Evolutionary conservation across 1,140 invertebrate genomes (phyloP), one percentile per base, ranked within the genome.

Genomic region (Ceratina australensis): DNA sequence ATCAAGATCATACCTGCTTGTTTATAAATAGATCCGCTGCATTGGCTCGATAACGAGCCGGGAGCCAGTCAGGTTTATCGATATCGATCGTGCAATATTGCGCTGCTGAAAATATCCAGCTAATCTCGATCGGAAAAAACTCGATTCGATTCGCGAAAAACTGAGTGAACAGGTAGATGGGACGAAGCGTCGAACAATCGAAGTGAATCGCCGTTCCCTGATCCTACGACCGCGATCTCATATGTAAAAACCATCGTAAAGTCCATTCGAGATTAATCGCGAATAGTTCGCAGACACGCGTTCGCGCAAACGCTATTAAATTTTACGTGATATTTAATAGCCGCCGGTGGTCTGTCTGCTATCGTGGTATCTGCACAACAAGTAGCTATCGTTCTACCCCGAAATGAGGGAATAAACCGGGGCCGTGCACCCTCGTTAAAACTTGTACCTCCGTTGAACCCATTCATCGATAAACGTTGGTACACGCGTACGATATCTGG

Each of bases 31-130:
- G 74, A 60, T 61, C 33, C 33, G 33, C 10, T 42, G 65, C n/a
- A 75, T 59, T 65, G 54, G 54, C 49, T 77, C 57, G 22, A 56
- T 77, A 71, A 77, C 61, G 74, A 61, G 42, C 67, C 33, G 67
- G 56, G 47, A 50, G 74, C 47, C 10, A 50, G 66, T 52, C 26
- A 54, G 20, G 54, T 69, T 77, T 77, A 71, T 77, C 74, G 59
- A 71, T 77, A 77, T 69, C 50, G 66, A 77, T 77, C 57, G 57
- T 56, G 66, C 66, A 76, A 76, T 69, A 76, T 76, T 54, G 47
- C n/a, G 52, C 16, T 3, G 57, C 65, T 60, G 47, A 8, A 61
- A 77, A 77, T 61, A 77, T 71, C 67, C 61, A 57, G 28, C 57
- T 47, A n/a, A 47, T 20, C 26, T 77, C 69, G 71, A 77, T 77